Evolutionary conservation across 2,888 invertebrate genomes (phyloP), one percentile per base, ranked within the genome.

Genomic region (Archips crataeganus): DNA sequence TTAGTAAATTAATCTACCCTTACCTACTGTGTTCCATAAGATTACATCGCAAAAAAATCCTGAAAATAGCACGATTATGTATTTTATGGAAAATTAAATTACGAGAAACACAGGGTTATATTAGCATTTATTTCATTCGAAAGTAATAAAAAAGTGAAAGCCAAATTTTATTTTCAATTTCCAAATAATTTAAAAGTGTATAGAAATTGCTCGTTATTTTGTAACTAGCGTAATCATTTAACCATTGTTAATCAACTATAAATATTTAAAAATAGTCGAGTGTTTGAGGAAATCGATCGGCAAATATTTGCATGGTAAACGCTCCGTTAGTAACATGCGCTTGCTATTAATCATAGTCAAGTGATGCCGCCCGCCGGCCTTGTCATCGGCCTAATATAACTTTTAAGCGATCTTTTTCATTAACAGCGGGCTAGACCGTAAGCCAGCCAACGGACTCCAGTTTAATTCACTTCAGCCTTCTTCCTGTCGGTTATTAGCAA

Each of bases 331-430:
- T 79, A 81, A 77, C 81, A 82, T 80, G 80, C 78, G 77, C 78
- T 71, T 75, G 81, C 74, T 79, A 87, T 88, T 86, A 85, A 86
- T 86, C 85, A 84, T 82, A 73, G 75, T 72, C 75, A 45, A 69
- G 72, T 73, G 72, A 67, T 70, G 66, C 61, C 67, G 59, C 72
- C 65, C 69, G 75, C 62, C 64, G 59, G 62, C 69, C 68, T 66
- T 62, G 69, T 60, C 72, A 66, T 66, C 51, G 9, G 51, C 47
- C 80, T 83, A 78, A 83, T 79, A 83, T 80, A 83, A 84, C 78
- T 85, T 85, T 83, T 79, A 84, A 85, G 82, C 84, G 83, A 85
- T 86, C 77, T 84, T 85, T 70, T 87, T 85, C 84, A 84, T 84
- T 87, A 87, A 81, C 80, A 79, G 76, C 75, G 77, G 10, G 83